These are phyloP conservation scores for Pterocles burchelli DNA, from an alignment of 2,113 vertebrate species.

Conservation along the genomic window DNA sequence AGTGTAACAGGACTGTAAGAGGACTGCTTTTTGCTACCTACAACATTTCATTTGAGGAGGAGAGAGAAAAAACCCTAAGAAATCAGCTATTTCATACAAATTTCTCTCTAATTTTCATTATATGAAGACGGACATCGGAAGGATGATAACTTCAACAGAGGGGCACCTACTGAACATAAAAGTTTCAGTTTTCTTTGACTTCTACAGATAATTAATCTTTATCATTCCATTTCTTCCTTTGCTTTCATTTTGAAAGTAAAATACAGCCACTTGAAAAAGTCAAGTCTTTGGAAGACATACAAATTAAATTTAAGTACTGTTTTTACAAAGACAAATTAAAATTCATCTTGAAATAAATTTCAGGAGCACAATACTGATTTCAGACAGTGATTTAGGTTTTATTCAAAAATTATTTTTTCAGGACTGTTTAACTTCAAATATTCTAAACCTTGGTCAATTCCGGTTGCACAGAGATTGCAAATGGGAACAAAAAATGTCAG, in stretches of 20 bases:
- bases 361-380: not conserved
- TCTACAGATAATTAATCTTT: not conserved
- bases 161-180: not conserved
- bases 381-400: not conserved
- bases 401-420: not conserved
- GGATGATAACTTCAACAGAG: not conserved
- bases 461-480: not conserved
- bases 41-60: not conserved
- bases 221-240: not conserved
- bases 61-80: not conserved
- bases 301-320: not conserved
- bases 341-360: not conserved
- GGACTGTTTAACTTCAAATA: not conserved
- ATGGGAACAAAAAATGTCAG: not conserved
- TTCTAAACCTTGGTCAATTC: not conserved
- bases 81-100: not conserved
- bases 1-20: not conserved
- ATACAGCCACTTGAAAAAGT: not conserved
- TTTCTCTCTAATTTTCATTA: not conserved
- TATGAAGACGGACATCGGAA: not conserved
- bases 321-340: not conserved
- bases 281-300: not conserved
- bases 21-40: not conserved
- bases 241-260: not conserved
- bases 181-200: not conserved